These are phyloP conservation scores for Nomada goodeniana DNA, from an alignment of 2,888 invertebrate species.

Conservation along the genomic window DNA sequence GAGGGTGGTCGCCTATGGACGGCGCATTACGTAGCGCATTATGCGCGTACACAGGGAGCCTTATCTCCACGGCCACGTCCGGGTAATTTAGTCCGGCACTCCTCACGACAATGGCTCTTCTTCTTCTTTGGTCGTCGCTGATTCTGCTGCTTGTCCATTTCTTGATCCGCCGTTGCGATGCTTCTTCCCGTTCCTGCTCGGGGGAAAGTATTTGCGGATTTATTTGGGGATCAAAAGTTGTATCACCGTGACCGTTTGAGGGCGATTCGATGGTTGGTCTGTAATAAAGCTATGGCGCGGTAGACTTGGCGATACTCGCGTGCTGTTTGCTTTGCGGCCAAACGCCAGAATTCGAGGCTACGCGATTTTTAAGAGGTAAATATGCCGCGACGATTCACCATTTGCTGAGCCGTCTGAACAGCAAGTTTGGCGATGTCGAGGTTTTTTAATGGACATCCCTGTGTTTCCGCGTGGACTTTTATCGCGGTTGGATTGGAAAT, in stretches of 20 bases:
- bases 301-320: too few relatives aligned
- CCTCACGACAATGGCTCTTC: constrained; percentile 67
- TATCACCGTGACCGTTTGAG: neutral
- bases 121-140: constrained; percentile 20
- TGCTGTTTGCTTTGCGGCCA: too few relatives aligned
- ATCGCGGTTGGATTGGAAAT: too few relatives aligned
- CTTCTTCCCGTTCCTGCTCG: neutral
- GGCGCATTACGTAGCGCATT: constrained; percentile 78
- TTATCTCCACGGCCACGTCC: constrained; percentile 78
- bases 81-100: constrained; percentile 73
- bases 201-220: constrained; percentile 2
- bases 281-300: too few relatives aligned
- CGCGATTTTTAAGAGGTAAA: too few relatives aligned
- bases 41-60: constrained; percentile 78
- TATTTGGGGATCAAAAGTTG: constrained; percentile 4
- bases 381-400: too few relatives aligned
- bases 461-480: too few relatives aligned
- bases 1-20: constrained; percentile 69
- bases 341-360: too few relatives aligned
- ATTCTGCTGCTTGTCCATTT: constrained; percentile 27
- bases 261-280: too few relatives aligned
- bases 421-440: too few relatives aligned
- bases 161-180: constrained; percentile 14
- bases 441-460: too few relatives aligned
- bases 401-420: too few relatives aligned